Base-by-base conservation (phyloP, 1,140 invertebrate genomes). In the Drosophila fuyamai region DNA sequence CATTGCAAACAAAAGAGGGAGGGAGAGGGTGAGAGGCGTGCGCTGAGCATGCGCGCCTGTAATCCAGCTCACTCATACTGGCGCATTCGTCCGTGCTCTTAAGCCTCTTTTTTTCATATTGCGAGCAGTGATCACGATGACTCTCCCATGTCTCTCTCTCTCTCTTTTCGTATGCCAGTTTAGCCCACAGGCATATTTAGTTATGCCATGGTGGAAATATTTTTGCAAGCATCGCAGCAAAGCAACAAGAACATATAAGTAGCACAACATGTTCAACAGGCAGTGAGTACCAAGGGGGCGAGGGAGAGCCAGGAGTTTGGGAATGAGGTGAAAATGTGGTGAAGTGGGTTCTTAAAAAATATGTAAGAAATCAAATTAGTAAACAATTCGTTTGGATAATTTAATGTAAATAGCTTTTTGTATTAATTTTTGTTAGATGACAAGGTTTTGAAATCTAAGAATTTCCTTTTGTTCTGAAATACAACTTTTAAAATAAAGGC, bases 1-100 rank as follows among this genome's bases (percentile, higher is more conserved):
- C 82, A 86, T 88, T 88, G 82, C 82, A 88, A 86, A 88, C 83
- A 88, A 86, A 86, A 82, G 79, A 76, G 70, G 54, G 35, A 73
- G 57, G 41, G 74, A 78, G 46, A 55, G 47, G 48, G 59, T 6
- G 29, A 72, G 74, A 84, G 78, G 78, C 68, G 63, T 74, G 44
- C 55, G 58, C 44, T 62, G 59, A 35, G 74, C 79, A 82, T 82
- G 81, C 73, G 68, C 74, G 65, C 78, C 60, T 86, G 78, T 86
- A 86, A 82, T 76, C 61, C 61, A 70, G 68, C 81, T 61, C 72
- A 76, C 43, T 40, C 16, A 12, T 36, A 35, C 40, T 36, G 12
- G 8, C 27, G 55, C 46, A 46, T 41, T 47, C 23, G 50, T 43
- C 32, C 53, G 23, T 60, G 54, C 81, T 84, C 75, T 82, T 76